Conservation (phyloP, 2,113 vertebrate genomes). For the Sapajus apella region DNA sequence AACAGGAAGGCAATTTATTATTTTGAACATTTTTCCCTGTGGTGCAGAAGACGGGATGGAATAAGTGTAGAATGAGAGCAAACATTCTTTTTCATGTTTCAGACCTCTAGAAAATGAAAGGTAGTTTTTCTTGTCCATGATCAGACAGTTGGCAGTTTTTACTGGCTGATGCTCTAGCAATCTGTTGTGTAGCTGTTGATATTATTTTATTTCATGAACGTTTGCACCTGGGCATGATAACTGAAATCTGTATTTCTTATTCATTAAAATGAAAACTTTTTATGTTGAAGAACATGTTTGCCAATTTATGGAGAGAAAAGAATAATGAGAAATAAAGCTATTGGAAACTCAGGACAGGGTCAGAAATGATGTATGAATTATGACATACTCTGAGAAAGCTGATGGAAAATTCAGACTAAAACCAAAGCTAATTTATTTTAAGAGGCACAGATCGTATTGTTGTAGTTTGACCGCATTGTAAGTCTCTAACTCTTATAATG, state of each 20-base stretch:
- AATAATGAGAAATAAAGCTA: slow-evolving; percentile 50
- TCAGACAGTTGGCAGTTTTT: slow-evolving; percentile 9
- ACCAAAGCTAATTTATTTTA: slow-evolving; percentile 53
- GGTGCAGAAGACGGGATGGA: neutral
- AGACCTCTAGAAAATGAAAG: neutral
- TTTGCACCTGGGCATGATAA: slow-evolving; percentile 50
- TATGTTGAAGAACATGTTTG: slow-evolving; percentile 53
- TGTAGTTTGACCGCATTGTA: neutral
- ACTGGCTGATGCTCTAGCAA: neutral
- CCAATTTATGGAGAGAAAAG: slow-evolving; percentile 11
- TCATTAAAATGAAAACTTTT: slow-evolving; percentile 57
- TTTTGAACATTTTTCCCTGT: neutral
- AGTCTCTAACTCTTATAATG: neutral
- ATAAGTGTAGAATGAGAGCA: neutral
- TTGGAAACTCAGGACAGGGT: slow-evolving; percentile 29
- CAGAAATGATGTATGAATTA: slow-evolving; percentile 54
- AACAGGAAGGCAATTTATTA: neutral
- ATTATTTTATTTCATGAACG: slow-evolving; percentile 29
- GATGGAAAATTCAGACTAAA: slow-evolving; percentile 56
- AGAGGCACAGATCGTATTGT: slow-evolving; percentile 6
- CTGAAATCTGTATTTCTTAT: slow-evolving; percentile 38
- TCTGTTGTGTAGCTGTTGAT: slow-evolving; percentile 22
- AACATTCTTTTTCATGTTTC: neutral
- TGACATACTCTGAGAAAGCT: slow-evolving; percentile 47
- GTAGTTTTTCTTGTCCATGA: neutral